Evolutionary conservation across 2,888 invertebrate genomes (phyloP), one percentile per base, ranked within the genome.

Genomic region (Hyles lineata): DNA sequence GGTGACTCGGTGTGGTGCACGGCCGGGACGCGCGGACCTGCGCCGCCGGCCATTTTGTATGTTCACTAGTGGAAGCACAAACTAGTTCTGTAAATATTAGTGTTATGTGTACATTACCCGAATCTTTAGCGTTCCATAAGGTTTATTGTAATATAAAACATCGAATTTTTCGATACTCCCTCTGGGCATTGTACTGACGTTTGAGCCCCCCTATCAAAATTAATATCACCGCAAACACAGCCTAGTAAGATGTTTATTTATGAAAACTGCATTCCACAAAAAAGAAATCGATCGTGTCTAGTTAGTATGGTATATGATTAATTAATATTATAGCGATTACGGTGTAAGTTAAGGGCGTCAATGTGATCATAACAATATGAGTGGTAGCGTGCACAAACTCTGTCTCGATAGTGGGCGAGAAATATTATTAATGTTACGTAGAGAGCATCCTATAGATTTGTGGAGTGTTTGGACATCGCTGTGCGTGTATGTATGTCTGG

Each of bases 51-150:
- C 74, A 73, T 78, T 81, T 79, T 82, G 82, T 87, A 85, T 85
- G 85, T 89, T 84, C 82, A 88, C 87, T 89, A 90, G 90, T 90
- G 89, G 85, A 90, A 90, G 93, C 93, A 94, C 94, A 93, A 92
- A 94, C 90, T 92, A 91, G 89, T 85, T 88, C 67, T 94, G 94
- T 94, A 94, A 81, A 94, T 94, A 94, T 90, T 93, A 94, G 93
- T 88, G 87, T 91, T 90, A 93, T 87, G 84, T 94, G 93, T 94
- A 93, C 90, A 93, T 91, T 92, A 89, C 83, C 86, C 85, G 88
- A 86, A 82, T 86, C 80, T 82, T 87, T 91, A 92, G 89, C 85
- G 87, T 89, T 88, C 87, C 87, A 79, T 86, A 86, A 87, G 86
- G 81, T 84, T 85, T 84, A 84, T 83, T 92, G 90, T 93, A 91